Conservation (phyloP, 2,797 vertebrate genomes). For the Syngnathus acus region DNA sequence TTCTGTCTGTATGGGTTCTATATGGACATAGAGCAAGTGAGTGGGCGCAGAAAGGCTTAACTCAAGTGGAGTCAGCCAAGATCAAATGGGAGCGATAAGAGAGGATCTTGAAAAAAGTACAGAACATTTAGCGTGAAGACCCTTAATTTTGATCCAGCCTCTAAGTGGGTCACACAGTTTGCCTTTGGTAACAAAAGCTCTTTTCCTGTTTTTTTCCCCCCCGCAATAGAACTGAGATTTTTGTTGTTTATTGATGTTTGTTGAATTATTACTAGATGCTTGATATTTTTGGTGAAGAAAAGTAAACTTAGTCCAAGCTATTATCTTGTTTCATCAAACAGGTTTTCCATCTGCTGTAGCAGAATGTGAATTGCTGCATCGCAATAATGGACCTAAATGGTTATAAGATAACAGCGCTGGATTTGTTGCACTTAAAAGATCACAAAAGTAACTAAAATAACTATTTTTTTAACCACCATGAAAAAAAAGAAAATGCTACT, state of each 20-base stretch:
- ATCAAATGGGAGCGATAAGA: slow-evolving; percentile 1
- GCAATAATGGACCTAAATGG: neutral
- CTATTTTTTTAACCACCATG: no score
- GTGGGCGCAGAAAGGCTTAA: slow-evolving; percentile 21
- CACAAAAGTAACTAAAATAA: no score
- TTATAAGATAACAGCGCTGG: no score
- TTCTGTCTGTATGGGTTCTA: slow-evolving; percentile 16
- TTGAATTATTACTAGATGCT: neutral
- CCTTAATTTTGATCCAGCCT: neutral
- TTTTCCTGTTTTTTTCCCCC: neutral
- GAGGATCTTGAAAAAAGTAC: slow-evolving; percentile 3
- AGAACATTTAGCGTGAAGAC: slow-evolving; percentile 2
- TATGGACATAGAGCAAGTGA: slow-evolving; percentile 19
- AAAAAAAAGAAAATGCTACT: no score
- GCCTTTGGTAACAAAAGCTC: neutral
- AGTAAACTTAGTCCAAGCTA: neutral
- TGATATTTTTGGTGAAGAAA: neutral
- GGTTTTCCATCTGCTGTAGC: neutral
- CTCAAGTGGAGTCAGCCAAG: slow-evolving; percentile 5
- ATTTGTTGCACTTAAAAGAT: no score
- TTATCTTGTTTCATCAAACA: neutral
- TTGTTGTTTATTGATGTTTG: neutral
- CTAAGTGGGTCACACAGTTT: slow-evolving; percentile 1
- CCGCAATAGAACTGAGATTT: neutral
- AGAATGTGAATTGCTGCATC: neutral